Conservation (phyloP, 2,113 vertebrate species). For the Urocynchramus pylzowi region DNA sequence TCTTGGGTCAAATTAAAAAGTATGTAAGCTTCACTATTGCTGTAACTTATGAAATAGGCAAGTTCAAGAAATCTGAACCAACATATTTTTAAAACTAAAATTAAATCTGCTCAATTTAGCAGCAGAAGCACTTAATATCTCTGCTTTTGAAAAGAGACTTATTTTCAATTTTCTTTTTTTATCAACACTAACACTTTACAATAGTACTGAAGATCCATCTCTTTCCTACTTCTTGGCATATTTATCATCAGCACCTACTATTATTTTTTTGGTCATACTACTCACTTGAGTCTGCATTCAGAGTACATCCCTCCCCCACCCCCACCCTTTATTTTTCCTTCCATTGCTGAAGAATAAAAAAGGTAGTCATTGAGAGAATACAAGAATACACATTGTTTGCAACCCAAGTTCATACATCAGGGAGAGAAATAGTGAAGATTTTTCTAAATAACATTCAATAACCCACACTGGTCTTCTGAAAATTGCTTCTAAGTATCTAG, state of each 20-base stretch:
- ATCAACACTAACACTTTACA: background rate
- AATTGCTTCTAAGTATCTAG: background rate
- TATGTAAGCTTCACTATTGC: background rate
- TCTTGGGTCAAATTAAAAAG: background rate
- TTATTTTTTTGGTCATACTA: background rate
- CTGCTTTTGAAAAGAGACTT: background rate
- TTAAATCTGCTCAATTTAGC: background rate
- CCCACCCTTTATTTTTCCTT: rapidly evolving
- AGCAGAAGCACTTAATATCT: background rate
- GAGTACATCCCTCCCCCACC: rapidly evolving
- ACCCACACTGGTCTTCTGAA: background rate
- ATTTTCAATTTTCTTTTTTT: background rate
- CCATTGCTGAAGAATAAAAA: background rate
- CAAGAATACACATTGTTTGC: background rate
- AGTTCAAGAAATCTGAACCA: background rate
- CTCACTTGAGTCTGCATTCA: background rate
- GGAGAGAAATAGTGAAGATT: background rate
- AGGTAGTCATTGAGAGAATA: background rate
- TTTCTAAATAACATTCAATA: background rate
- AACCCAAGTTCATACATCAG: background rate
- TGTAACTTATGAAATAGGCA: background rate
- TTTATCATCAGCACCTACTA: background rate
- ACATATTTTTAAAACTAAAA: background rate
- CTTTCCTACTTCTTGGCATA: background rate
- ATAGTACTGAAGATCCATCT: background rate